Conservation (phyloP, 2,113 vertebrate species). For the Eurypyga helias region DNA sequence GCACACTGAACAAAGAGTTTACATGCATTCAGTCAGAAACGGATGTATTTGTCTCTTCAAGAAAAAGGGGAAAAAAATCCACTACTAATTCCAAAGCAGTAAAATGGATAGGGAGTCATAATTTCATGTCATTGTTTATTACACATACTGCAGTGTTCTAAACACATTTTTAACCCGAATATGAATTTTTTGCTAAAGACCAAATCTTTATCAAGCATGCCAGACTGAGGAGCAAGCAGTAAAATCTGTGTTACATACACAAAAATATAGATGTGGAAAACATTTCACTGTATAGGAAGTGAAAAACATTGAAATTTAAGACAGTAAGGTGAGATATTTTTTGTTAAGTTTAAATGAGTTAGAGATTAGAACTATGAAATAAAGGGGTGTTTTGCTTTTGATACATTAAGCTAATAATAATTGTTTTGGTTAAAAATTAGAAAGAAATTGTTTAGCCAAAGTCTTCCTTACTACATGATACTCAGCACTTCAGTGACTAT, state of each 20-base stretch:
- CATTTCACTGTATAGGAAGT: neutral
- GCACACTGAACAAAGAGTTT: neutral
- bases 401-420: neutral
- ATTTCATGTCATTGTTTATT: neutral
- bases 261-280: neutral
- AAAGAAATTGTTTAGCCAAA: neutral
- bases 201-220: neutral
- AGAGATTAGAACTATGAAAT: neutral
- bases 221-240: neutral
- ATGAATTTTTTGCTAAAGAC: neutral
- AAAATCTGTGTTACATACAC: neutral
- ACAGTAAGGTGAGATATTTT: neutral
- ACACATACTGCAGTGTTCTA: neutral
- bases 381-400: neutral
- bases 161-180: neutral
- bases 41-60: neutral
- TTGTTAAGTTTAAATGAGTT: neutral
- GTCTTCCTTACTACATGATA: neutral
- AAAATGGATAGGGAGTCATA: neutral
- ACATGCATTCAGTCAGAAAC: neutral
- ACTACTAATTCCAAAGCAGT: neutral
- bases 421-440: neutral
- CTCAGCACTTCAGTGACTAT: neutral
- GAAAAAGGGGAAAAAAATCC: neutral
- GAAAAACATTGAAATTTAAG: neutral